These are phyloP conservation scores for Apoderus coryli DNA, from an alignment of 2,888 invertebrate species.

Conservation along the genomic window DNA sequence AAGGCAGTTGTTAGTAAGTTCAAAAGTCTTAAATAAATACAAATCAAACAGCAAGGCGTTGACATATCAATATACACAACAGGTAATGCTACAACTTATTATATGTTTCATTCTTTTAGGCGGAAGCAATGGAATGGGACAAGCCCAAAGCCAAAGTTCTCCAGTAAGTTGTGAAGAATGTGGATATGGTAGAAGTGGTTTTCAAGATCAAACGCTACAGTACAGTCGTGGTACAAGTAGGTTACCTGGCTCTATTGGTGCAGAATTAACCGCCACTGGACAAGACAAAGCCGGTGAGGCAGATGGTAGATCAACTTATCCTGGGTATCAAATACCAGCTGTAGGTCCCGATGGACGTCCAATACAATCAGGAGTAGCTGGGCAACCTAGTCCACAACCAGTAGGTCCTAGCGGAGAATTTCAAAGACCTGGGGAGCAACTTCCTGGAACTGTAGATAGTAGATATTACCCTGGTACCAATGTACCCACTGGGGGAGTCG, in stretches of 20 bases:
- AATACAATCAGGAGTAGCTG: conserved; percentile 13
- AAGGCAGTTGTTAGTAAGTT: conserved; percentile 59
- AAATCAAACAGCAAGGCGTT: not conserved
- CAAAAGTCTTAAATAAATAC: conserved; percentile 10
- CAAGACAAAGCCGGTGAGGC: conserved; percentile 10
- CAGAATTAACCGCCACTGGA: conserved; percentile 8
- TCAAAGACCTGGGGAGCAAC: not conserved
- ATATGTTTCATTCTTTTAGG: conserved; percentile 36
- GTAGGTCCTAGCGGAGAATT: not conserved
- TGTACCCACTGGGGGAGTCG: too few species aligned
- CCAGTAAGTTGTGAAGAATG: conserved; percentile 58
- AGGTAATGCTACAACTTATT: not conserved
- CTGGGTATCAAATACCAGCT: conserved; percentile 13
- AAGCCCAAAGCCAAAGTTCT: conserved; percentile 74
- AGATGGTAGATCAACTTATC: conserved; percentile 11
- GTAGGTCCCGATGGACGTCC: conserved; percentile 11
- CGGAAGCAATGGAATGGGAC: conserved; percentile 73
- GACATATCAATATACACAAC: too few species aligned
- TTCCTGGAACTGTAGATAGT: not conserved
- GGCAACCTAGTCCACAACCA: conserved; percentile 11
- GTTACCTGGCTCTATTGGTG: conserved; percentile 8
- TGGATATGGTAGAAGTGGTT: conserved; percentile 23
- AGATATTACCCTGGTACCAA: too few species aligned
- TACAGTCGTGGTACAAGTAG: conserved; percentile 15
- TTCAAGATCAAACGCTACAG: conserved; percentile 22